Evolutionary conservation across 2,797 vertebrate genomes (phyloP).

Genomic region (Pristis pectinata): DNA sequence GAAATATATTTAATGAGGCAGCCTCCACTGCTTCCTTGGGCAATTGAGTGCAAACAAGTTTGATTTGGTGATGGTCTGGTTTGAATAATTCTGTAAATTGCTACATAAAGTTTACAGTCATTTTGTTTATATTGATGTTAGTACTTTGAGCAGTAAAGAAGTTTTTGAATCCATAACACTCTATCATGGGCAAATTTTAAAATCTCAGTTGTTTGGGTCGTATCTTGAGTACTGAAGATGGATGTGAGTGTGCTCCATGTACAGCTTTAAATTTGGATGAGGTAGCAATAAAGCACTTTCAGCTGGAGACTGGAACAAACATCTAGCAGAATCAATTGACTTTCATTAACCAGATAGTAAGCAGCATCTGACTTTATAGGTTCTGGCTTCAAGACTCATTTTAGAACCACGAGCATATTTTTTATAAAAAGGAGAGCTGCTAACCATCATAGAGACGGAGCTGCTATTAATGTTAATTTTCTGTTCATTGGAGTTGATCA

Average conservation of each 20-base stretch:
- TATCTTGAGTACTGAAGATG: too few relatives aligned
- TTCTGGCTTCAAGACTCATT: too few relatives aligned
- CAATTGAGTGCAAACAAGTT: too few relatives aligned
- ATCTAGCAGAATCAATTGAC: background rate
- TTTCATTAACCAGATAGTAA: background rate
- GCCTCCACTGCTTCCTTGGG: too few relatives aligned
- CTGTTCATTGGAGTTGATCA: background rate
- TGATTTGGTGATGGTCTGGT: too few relatives aligned
- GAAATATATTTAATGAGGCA: too few relatives aligned
- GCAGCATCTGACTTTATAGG: too few relatives aligned
- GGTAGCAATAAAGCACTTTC: too few relatives aligned
- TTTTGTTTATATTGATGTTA: background rate
- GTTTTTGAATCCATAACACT: background rate
- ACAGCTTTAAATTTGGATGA: too few relatives aligned
- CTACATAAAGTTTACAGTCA: background rate
- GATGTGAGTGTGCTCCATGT: too few relatives aligned
- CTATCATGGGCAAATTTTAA: background rate
- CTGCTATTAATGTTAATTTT: background rate
- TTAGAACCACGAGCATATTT: too few relatives aligned
- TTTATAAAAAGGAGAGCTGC: background rate
- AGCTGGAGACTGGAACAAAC: background rate
- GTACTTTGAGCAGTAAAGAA: background rate
- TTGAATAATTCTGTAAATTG: background rate
- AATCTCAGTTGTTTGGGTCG: too few relatives aligned
- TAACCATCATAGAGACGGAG: background rate